Conservation (phyloP, 1,140 invertebrate species). For the Scaptomyza pallida region DNA sequence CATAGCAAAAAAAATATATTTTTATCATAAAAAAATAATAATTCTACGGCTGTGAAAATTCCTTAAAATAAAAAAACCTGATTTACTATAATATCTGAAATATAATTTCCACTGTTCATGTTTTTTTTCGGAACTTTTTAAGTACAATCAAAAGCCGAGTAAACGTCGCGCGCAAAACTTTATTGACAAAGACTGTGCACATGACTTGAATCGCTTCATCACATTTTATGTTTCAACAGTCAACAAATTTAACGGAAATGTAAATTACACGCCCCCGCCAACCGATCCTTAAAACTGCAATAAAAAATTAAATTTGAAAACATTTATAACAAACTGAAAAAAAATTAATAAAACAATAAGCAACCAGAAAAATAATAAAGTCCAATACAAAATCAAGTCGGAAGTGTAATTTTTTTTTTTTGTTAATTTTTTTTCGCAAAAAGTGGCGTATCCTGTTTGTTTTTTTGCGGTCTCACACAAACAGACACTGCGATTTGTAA, state of each 20-base stretch:
- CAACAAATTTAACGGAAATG: slow-evolving; percentile 72
- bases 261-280: slow-evolving; percentile 80
- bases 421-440: slow-evolving; percentile 22
- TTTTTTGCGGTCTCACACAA: slow-evolving; percentile 39
- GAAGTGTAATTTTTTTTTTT: slow-evolving; percentile 62
- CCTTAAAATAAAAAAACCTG: neutral
- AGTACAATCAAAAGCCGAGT: neutral
- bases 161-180: neutral
- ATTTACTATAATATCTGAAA: neutral
- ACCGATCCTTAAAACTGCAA: slow-evolving; percentile 45
- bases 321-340: slow-evolving; percentile 27
- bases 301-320: slow-evolving; percentile 17
- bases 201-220: neutral
- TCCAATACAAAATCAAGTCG: slow-evolving; percentile 53
- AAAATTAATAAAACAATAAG: slow-evolving; percentile 42
- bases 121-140: neutral
- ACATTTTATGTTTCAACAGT: slow-evolving; percentile 4
- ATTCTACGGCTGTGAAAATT: slow-evolving; percentile 12
- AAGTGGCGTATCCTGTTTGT: slow-evolving; percentile 71
- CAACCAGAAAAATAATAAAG: slow-evolving; percentile 28
- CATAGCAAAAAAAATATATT: slow-evolving; percentile 15
- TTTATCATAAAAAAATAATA: slow-evolving; percentile 5
- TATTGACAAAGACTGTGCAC: neutral
- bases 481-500: slow-evolving; percentile 16
- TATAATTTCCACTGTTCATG: slow-evolving; percentile 4